These are phyloP conservation scores for Gonatopus flavifemur DNA, from an alignment of 1,140 invertebrate genomes.

Conservation along the genomic window DNA sequence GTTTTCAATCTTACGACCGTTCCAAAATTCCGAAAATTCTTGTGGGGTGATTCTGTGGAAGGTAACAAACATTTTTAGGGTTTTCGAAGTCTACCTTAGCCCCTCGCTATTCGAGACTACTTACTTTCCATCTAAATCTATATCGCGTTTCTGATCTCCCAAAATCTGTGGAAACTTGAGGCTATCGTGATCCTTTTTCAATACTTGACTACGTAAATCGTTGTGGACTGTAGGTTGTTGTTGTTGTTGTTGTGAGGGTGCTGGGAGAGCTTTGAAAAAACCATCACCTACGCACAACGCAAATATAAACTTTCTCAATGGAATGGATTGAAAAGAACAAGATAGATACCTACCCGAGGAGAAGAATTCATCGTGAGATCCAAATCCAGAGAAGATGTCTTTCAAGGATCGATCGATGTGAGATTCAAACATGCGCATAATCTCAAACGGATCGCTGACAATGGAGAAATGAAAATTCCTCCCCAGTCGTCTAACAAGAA, in stretches of 20 bases:
- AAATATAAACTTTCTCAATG: too few relatives aligned
- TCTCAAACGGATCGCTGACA: slow-evolving; percentile 44
- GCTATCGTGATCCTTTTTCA: slow-evolving; percentile 50
- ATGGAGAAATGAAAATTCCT: slow-evolving; percentile 31
- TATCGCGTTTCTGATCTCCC: slow-evolving; percentile 45
- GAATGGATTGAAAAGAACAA: too few relatives aligned
- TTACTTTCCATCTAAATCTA: slow-evolving; percentile 60
- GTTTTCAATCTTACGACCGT: slow-evolving; percentile 14
- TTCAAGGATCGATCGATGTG: slow-evolving; percentile 44
- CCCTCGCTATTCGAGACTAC: too few relatives aligned
- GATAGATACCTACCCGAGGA: background rate
- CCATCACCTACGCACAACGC: slow-evolving; percentile 8
- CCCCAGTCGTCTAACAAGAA: slow-evolving; percentile 17
- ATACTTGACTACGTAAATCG: slow-evolving; percentile 50
- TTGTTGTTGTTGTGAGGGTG: slow-evolving; percentile 1
- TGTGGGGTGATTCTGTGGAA: slow-evolving; percentile 49
- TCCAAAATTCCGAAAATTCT: slow-evolving; percentile 49
- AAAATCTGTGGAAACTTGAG: slow-evolving; percentile 14
- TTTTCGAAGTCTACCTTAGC: too few relatives aligned
- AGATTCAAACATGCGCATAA: slow-evolving; percentile 41
- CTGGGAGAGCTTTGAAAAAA: slow-evolving; percentile 7
- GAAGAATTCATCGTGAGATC: background rate
- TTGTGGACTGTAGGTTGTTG: too few relatives aligned
- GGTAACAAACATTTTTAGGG: too few relatives aligned
- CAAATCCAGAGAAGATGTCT: slow-evolving; percentile 27